Conservation (phyloP, 1,140 invertebrate species). For the Drosophila dunni region DNA sequence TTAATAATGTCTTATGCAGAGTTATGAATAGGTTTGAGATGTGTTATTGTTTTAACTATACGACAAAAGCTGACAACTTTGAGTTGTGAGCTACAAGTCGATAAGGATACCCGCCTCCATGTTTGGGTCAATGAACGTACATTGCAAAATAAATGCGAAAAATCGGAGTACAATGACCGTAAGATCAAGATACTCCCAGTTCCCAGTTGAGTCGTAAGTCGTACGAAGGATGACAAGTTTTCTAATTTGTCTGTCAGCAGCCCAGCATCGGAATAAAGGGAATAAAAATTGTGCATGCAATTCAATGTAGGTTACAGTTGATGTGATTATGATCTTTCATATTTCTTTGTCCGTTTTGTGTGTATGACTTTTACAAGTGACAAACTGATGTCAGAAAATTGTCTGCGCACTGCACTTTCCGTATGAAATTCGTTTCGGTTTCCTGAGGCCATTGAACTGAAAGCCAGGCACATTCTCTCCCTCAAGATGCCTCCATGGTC, state of each 20-base stretch:
- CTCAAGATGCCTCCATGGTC: slow-evolving; percentile 17
- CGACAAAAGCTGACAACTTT: slow-evolving; percentile 69
- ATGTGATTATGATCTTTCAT: slow-evolving; percentile 48
- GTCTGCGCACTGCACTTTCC: slow-evolving; percentile 49
- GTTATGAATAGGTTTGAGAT: slow-evolving; percentile 18
- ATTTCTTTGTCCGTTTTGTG: slow-evolving; percentile 51
- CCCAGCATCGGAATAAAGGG: slow-evolving; percentile 8
- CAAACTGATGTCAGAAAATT: slow-evolving; percentile 34
- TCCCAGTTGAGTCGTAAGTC: neutral
- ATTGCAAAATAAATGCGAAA: slow-evolving; percentile 5
- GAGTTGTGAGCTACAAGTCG: slow-evolving; percentile 60
- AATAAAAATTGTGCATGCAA: slow-evolving; percentile 30
- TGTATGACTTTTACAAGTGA: slow-evolving; percentile 62
- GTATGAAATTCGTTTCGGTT: slow-evolving; percentile 23
- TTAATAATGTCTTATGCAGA: slow-evolving; percentile 6
- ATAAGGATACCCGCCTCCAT: slow-evolving; percentile 19
- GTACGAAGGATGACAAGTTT: slow-evolving; percentile 36
- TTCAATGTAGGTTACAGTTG: slow-evolving; percentile 26
- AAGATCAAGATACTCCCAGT: slow-evolving; percentile 12
- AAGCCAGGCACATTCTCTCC: slow-evolving; percentile 20
- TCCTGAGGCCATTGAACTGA: slow-evolving; percentile 34
- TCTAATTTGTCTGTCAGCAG: slow-evolving; percentile 52
- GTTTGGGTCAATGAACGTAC: slow-evolving; percentile 45
- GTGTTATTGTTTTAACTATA: slow-evolving; percentile 72
- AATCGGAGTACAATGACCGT: slow-evolving; percentile 7